These are phyloP conservation scores for Xerus rutilus DNA, from an alignment of 2,797 vertebrate genomes.

Conservation along the genomic window DNA sequence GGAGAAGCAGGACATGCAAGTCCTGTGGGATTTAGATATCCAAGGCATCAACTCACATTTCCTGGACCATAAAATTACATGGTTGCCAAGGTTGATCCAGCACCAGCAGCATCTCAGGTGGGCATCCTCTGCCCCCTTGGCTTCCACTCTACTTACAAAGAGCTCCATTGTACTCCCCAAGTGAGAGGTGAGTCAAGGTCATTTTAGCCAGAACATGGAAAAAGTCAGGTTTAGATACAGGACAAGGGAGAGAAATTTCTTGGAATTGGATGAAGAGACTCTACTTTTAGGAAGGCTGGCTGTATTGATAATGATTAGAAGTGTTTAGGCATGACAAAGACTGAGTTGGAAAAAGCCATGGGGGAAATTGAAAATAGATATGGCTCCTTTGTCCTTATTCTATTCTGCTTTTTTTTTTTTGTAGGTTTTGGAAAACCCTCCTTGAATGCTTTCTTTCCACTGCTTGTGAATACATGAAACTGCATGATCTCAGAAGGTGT, in stretches of 20 bases:
- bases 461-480: background rate
- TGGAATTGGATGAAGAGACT: background rate
- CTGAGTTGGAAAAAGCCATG: background rate
- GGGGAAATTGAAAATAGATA: background rate
- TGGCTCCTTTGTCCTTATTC: background rate
- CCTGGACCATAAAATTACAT: background rate
- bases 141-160: background rate
- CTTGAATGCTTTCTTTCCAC: conserved; percentile 4
- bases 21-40: background rate
- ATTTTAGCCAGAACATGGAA: background rate
- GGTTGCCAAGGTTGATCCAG: background rate
- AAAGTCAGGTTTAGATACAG: background rate
- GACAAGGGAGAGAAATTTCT: background rate
- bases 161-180: background rate
- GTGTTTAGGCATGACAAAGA: background rate
- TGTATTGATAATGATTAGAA: background rate
- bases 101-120: background rate
- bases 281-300: background rate
- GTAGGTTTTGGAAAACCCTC: background rate
- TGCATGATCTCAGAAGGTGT: conserved; percentile 19
- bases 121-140: background rate
- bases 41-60: background rate
- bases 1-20: background rate
- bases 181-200: background rate
- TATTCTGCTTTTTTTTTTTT: background rate